Evolutionary conservation across 2,113 vertebrate species (phyloP).

Genomic region (Kobus ellipsiprymnus): DNA sequence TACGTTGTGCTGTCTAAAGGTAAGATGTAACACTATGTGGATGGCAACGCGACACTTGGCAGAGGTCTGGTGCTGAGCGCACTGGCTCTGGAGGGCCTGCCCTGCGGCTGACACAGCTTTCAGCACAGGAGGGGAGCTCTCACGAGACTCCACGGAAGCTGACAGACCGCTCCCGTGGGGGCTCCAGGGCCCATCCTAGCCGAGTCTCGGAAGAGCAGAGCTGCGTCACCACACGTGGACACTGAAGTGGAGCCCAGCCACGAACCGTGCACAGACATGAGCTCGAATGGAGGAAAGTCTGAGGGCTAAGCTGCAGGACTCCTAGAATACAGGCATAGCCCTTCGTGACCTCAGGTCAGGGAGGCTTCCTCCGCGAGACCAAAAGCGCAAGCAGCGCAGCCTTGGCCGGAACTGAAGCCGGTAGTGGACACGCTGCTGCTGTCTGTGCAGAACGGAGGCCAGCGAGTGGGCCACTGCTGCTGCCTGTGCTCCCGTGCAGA

Average conservation of each 20-base stretch:
- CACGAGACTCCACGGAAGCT: not conserved
- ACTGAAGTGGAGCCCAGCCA: not conserved
- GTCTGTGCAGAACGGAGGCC: too few relatives aligned
- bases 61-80: not conserved
- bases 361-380: not conserved
- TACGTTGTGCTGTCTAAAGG: not conserved
- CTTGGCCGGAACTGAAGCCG: not conserved
- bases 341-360: not conserved
- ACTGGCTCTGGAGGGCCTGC: not conserved
- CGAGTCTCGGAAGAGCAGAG: not conserved
- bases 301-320: not conserved
- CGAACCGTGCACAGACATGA: not conserved
- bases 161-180: not conserved
- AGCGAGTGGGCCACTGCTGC: too few relatives aligned
- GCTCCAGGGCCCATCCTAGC: not conserved
- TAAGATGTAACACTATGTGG: not conserved
- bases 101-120: not conserved
- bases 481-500: too few relatives aligned
- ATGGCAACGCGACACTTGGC: fast-evolving
- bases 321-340: not conserved
- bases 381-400: not conserved
- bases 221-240: not conserved
- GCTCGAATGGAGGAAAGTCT: not conserved
- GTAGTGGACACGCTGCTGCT: not conserved
- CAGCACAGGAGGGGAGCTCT: not conserved